Conservation (phyloP, 2,888 invertebrate species). For the Ichneumoninae sp. region DNA sequence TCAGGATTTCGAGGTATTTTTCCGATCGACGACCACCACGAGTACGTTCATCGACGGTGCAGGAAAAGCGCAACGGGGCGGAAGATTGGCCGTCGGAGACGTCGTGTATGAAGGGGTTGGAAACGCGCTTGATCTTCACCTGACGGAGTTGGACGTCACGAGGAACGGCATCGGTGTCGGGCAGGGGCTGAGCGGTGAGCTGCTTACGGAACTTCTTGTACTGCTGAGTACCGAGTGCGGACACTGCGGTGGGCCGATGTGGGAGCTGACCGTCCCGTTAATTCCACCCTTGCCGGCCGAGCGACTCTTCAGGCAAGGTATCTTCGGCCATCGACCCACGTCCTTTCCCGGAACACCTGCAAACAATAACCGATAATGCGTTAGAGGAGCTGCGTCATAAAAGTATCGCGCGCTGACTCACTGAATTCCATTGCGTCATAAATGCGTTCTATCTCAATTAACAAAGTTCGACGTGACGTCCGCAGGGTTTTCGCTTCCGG, state of each 20-base stretch:
- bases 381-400: neutral
- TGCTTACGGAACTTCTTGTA: conserved; percentile 88
- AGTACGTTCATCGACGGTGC: too few relatives aligned
- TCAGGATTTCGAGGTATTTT: too few relatives aligned
- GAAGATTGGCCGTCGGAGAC: too few relatives aligned
- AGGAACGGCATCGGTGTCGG: conserved; percentile 91
- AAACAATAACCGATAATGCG: conserved; percentile 48
- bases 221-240: conserved; percentile 90
- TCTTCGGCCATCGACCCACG: conserved; percentile 79
- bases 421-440: conserved; percentile 28
- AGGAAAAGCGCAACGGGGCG: too few relatives aligned
- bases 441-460: conserved; percentile 14
- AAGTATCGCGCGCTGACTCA: neutral
- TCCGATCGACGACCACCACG: too few relatives aligned
- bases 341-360: conserved; percentile 76
- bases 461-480: conserved; percentile 28
- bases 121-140: conserved; percentile 84
- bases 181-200: conserved; percentile 89
- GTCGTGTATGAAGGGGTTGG: neutral
- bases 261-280: conserved; percentile 80
- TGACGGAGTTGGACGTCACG: conserved; percentile 89
- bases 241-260: conserved; percentile 88
- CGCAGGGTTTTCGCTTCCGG: conserved; percentile 1
- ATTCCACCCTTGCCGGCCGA: conserved; percentile 77
- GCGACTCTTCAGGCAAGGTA: conserved; percentile 78